These are phyloP conservation scores for Masticophis lateralis DNA, from an alignment of 2,797 vertebrate species.

Conservation along the genomic window DNA sequence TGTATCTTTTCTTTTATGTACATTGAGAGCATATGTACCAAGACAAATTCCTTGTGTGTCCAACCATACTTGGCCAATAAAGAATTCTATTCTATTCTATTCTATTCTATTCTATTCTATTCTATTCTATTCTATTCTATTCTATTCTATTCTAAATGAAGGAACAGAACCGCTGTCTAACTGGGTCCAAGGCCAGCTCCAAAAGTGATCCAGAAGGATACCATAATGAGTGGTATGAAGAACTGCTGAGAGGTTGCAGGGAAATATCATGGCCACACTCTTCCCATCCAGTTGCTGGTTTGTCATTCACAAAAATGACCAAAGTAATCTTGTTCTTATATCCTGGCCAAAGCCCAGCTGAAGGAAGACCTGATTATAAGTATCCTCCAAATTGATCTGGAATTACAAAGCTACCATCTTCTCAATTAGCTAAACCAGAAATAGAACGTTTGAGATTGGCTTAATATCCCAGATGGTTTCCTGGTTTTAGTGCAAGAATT, in stretches of 20 bases:
- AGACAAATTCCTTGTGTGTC: too few relatives aligned
- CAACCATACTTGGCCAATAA: too few relatives aligned
- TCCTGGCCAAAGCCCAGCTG: neutral
- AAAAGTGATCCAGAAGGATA: neutral
- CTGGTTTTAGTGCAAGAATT: neutral
- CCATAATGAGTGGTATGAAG: neutral
- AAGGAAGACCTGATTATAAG: neutral
- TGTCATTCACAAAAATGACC: neutral
- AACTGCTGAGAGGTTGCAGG: neutral
- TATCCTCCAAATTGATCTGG: neutral
- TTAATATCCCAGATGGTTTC: neutral
- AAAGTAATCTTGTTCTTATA: neutral
- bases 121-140: too few relatives aligned
- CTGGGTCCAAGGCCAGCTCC: neutral
- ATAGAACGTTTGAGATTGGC: neutral
- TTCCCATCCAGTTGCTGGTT: neutral
- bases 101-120: too few relatives aligned
- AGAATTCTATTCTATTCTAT: too few relatives aligned
- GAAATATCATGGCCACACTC: neutral
- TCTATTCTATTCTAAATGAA: neutral
- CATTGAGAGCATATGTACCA: too few relatives aligned
- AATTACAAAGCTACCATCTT: neutral
- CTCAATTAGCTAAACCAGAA: neutral
- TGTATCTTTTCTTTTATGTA: too few relatives aligned
- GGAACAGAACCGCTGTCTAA: neutral